phyloP scores from a whole-genome alignment of 2,797 vertebrate genomes.

The Lates japonicus region DNA sequence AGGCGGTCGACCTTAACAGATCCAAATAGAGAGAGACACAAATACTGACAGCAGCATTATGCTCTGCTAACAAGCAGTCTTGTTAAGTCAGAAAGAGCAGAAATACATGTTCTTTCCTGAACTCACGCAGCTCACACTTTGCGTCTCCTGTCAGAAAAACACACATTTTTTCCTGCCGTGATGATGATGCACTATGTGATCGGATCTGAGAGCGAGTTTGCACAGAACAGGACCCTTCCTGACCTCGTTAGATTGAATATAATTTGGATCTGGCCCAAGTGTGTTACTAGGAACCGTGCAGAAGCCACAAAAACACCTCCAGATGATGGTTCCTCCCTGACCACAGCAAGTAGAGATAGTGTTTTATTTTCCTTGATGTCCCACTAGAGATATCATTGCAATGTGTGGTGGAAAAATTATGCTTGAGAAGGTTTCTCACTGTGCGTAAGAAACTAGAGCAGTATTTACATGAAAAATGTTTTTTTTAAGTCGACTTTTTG shows the following conservation, averaged over 20 bases:
- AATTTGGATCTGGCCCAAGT: background rate
- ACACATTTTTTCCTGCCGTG: background rate
- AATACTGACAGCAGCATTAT: slow-evolving; percentile 16
- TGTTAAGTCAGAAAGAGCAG: slow-evolving; percentile 22
- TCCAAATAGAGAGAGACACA: slow-evolving; percentile 20
- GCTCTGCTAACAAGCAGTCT: slow-evolving; percentile 6
- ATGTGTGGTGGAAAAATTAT: background rate
- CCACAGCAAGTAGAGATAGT: background rate
- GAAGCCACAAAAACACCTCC: background rate
- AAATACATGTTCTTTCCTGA: background rate
- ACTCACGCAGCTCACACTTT: slow-evolving; percentile 10
- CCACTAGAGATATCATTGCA: background rate
- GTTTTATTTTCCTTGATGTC: background rate
- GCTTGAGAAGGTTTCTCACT: background rate
- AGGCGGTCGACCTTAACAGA: background rate
- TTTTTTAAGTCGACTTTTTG: background rate
- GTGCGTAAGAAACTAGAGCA: background rate
- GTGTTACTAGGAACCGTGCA: background rate
- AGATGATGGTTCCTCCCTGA: background rate
- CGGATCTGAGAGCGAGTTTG: background rate
- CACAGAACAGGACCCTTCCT: background rate
- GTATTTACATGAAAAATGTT: background rate
- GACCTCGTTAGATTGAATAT: background rate
- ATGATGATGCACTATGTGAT: background rate
- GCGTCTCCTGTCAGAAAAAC: slow-evolving; percentile 13